Evolutionary conservation across 2,888 invertebrate genomes (phyloP).

Genomic region (Caenorhabditis becei): DNA sequence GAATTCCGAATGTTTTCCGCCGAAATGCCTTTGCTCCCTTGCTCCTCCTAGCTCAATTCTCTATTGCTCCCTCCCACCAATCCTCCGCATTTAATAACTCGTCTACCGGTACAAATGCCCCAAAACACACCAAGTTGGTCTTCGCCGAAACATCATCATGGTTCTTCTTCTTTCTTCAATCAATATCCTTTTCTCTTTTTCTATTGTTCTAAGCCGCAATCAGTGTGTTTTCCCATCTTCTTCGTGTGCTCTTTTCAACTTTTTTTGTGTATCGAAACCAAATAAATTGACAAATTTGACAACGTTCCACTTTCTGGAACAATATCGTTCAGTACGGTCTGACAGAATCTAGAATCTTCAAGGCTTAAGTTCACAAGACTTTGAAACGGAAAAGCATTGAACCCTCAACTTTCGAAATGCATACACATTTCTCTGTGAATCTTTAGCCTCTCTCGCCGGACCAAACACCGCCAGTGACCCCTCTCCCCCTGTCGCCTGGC

Average conservation of each 20-base stretch:
- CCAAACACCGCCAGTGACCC: constrained; percentile 19
- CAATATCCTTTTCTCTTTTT: not conserved
- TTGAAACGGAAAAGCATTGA: too few relatives aligned
- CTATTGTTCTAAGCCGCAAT: constrained; percentile 2
- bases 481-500: not conserved
- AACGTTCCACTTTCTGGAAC: too few relatives aligned
- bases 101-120: constrained; percentile 39
- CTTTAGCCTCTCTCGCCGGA: not conserved
- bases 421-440: not conserved
- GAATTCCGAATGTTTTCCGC: not conserved
- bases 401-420: not conserved
- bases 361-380: too few relatives aligned
- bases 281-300: too few relatives aligned
- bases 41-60: constrained; percentile 10
- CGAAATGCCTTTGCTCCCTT: constrained; percentile 19
- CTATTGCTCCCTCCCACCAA: not conserved
- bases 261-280: not conserved
- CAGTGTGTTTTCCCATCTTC: constrained; percentile 14
- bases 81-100: constrained; percentile 49
- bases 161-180: not conserved
- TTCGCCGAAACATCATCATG: not conserved
- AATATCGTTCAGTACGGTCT: too few relatives aligned
- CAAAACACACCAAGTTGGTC: not conserved
- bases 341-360: too few relatives aligned
- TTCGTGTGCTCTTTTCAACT: constrained; percentile 2